Conservation (phyloP, 2,888 invertebrate species). For the Gymnocheta viridis region DNA sequence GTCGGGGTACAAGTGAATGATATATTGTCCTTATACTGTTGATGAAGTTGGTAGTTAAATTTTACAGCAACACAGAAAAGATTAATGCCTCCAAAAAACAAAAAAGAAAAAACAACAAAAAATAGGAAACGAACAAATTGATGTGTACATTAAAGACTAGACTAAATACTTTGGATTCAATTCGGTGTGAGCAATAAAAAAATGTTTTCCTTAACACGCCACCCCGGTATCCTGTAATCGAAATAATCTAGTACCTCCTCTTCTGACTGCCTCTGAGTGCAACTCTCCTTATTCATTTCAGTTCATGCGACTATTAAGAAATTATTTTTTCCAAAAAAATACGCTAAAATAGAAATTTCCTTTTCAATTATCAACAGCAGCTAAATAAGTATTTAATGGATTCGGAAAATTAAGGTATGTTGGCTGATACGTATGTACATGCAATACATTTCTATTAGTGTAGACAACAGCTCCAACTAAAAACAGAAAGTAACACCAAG, state of each 20-base stretch:
- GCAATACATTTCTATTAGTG: not conserved
- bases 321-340: slow-evolving; percentile 26
- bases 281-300: not conserved
- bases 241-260: slow-evolving; percentile 23
- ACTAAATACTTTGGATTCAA: slow-evolving; percentile 26
- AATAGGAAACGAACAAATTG: slow-evolving; percentile 26
- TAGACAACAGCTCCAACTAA: not conserved
- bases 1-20: slow-evolving; percentile 34
- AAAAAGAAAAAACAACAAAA: not conserved
- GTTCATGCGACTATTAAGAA: slow-evolving; percentile 4
- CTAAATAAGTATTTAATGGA: slow-evolving; percentile 46
- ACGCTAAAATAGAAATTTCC: slow-evolving; percentile 48
- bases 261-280: not conserved
- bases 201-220: slow-evolving; percentile 54
- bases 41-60: slow-evolving; percentile 52
- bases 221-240: slow-evolving; percentile 45
- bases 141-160: slow-evolving; percentile 35
- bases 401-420: slow-evolving; percentile 24
- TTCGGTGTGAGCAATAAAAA: slow-evolving; percentile 17
- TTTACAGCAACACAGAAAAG: slow-evolving; percentile 21
- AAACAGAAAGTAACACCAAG: not conserved
- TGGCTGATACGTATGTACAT: not conserved
- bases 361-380: slow-evolving; percentile 51
- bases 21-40: slow-evolving; percentile 39
- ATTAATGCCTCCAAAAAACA: not conserved